Base-by-base conservation (phyloP, 2,113 vertebrate species). In the Syrrhaptes paradoxus region DNA sequence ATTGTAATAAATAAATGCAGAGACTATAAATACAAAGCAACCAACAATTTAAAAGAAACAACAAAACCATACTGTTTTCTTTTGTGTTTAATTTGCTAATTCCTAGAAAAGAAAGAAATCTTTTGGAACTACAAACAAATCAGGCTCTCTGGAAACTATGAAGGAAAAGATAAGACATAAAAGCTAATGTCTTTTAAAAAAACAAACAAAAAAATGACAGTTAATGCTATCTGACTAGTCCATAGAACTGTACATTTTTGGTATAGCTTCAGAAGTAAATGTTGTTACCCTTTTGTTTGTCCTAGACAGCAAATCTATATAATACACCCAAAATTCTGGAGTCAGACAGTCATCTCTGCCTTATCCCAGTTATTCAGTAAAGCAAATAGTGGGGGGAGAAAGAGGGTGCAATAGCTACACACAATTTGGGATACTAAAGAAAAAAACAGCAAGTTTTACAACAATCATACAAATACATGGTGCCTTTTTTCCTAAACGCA, bases 361-460 rank as follows among this genome's bases (percentile, higher is more conserved):
- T 72, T 76, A 48, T 22, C 22, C 48, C 41, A 57, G 25, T 63
- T 76, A 79, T n/a, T 63, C 75, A 67, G 17, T 49, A 67, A 92
- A 94, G 49, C 7, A 63, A 32, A 76, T 3, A 1, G 18, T 3
- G 9, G 0, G 4, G 17, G 4, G 3, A 3, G 2, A 1, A 2
- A 3, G 7, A 57, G 2, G 8, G 16, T 8, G 6, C 34, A 91
- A 62, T 8, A 91, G 21, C 29, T 58, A 45, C 28, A 76, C 17
- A 29, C 13, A 28, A 34, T 52, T 52, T 29, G 24, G 29, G 58
- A 54, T 59, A 63, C 14, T 21, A 45, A 55, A 67, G 8, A 51
- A 49, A 65, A 66, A 62, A 17, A n/a, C 22, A 85, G 18, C 26
- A 75, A 62, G 17, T 6, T 71, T 79, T 89, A 6, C 32, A 73